Evolutionary conservation across 2,888 invertebrate genomes (phyloP).

Genomic region (Eutolmus rufibarbis): DNA sequence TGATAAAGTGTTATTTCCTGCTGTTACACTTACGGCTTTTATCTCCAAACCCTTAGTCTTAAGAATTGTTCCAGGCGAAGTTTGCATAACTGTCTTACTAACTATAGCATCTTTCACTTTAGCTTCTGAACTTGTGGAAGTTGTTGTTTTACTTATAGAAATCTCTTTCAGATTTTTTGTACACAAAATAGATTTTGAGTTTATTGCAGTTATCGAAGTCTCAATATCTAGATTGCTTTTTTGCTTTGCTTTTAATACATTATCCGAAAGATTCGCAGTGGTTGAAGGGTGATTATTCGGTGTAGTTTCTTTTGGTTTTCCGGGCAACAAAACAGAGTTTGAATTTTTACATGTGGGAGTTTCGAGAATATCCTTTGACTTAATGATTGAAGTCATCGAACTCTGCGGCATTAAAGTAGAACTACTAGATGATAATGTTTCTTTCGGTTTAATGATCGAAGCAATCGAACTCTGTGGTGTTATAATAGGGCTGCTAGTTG

Average conservation of each 20-base stretch:
- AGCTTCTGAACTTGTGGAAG: background rate
- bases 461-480: background rate
- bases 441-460: background rate
- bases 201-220: background rate
- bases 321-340: background rate
- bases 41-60: slow-evolving; percentile 40
- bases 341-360: background rate
- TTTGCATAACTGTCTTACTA: background rate
- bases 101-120: background rate
- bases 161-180: slow-evolving; percentile 4
- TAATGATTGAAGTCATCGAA: background rate
- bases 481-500: background rate
- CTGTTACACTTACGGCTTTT: slow-evolving; percentile 41
- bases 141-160: slow-evolving; percentile 8
- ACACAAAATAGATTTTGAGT: background rate
- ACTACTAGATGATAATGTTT: background rate
- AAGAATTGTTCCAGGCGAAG: background rate
- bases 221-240: background rate
- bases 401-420: background rate
- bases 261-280: background rate
- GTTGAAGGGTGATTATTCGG: background rate
- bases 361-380: background rate
- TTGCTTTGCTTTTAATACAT: background rate
- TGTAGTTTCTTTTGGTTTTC: background rate
- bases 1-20: slow-evolving; percentile 28